Conservation (phyloP, 2,113 vertebrate species). For the Alosa alosa region DNA sequence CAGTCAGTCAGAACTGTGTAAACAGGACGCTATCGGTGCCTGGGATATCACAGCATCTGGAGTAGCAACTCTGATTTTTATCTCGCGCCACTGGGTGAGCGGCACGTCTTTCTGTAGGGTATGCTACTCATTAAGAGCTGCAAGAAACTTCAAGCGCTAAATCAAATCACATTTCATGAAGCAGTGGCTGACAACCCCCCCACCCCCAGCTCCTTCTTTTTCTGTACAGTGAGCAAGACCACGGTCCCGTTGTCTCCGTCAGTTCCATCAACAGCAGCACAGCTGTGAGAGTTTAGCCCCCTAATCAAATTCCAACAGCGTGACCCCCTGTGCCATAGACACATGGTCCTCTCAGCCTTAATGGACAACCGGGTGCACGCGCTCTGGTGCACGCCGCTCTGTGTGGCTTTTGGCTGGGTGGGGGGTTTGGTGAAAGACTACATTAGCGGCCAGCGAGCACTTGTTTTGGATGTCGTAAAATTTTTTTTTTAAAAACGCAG, state of each 20-base stretch:
- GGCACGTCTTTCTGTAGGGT: conserved; percentile 27
- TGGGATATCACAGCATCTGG: conserved; percentile 35
- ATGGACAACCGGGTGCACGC: neutral
- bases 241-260: conserved; percentile 33
- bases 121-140: conserved; percentile 40
- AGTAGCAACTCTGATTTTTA: conserved; percentile 37
- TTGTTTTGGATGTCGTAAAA: neutral
- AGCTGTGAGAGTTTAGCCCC: conserved; percentile 48
- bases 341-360: neutral
- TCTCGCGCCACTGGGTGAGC: conserved; percentile 24
- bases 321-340: conserved; percentile 33
- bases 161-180: conserved; percentile 45
- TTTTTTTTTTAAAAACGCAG: neutral
- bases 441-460: conserved; percentile 10
- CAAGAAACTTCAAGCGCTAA: conserved; percentile 34
- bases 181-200: conserved; percentile 18
- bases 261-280: conserved; percentile 27
- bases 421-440: conserved; percentile 24
- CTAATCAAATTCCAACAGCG: conserved; percentile 46
- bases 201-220: neutral
- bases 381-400: too few species aligned
- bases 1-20: conserved; percentile 40
- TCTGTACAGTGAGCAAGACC: conserved; percentile 38
- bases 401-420: neutral
- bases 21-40: conserved; percentile 33